Conservation (phyloP, 2,888 invertebrate species). For the Brachypalpus laphriformis region DNA sequence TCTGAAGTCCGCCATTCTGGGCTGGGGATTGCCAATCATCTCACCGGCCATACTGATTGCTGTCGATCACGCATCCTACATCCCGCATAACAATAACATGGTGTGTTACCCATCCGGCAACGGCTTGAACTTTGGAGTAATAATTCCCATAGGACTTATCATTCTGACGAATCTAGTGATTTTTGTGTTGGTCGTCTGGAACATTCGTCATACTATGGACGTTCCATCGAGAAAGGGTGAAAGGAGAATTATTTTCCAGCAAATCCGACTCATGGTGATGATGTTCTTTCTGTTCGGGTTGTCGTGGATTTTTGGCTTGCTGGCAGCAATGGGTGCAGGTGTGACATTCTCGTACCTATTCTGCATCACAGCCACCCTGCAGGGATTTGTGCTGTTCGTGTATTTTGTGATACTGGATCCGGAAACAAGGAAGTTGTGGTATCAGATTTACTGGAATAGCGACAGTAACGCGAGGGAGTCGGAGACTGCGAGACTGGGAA, state of each 20-base stretch:
- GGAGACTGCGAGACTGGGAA: slow-evolving; percentile 29
- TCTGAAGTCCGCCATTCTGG: slow-evolving; percentile 85
- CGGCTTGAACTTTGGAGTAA: slow-evolving; percentile 83
- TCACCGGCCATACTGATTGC: slow-evolving; percentile 84
- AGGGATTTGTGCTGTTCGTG: slow-evolving; percentile 86
- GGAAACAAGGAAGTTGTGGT: slow-evolving; percentile 84
- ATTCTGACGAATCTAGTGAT: slow-evolving; percentile 82
- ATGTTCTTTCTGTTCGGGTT: slow-evolving; percentile 86
- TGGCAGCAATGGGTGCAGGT: slow-evolving; percentile 84
- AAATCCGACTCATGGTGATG: slow-evolving; percentile 85
- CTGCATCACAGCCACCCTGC: slow-evolving; percentile 86
- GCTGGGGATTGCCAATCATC: slow-evolving; percentile 86
- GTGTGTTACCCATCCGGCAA: slow-evolving; percentile 85
- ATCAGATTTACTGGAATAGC: slow-evolving; percentile 28
- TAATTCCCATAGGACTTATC: slow-evolving; percentile 84
- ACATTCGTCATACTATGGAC: slow-evolving; percentile 80
- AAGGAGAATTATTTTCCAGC: slow-evolving; percentile 81
- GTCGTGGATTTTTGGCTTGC: slow-evolving; percentile 86
- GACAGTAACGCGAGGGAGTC: no score
- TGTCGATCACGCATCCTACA: slow-evolving; percentile 83
- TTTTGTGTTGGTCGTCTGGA: slow-evolving; percentile 84
- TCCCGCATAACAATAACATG: slow-evolving; percentile 78
- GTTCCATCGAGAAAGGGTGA: slow-evolving; percentile 80
- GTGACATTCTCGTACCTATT: slow-evolving; percentile 86
- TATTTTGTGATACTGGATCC: slow-evolving; percentile 86